phyloP scores from a whole-genome alignment of 2,113 vertebrate genomes.

The Etheostoma cragini region DNA sequence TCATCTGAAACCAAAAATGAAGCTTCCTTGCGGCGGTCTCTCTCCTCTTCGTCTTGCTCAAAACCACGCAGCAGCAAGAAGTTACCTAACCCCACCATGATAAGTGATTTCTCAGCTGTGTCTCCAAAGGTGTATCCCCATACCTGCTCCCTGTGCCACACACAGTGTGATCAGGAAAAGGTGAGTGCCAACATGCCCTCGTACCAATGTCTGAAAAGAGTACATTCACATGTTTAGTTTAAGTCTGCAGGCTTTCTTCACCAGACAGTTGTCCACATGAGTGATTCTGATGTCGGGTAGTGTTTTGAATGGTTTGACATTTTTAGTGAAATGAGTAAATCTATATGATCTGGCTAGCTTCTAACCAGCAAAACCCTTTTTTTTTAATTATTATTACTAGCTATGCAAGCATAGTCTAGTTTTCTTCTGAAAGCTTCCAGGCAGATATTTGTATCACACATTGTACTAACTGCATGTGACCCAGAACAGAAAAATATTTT shows the following conservation, averaged over 20 bases:
- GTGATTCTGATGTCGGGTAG: background rate
- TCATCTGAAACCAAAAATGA: conserved; percentile 60
- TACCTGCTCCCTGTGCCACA: conserved; percentile 95
- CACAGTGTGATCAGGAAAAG: conserved; percentile 94
- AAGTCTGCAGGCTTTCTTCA: conserved; percentile 7
- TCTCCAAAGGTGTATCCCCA: conserved; percentile 94
- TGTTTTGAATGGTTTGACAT: background rate
- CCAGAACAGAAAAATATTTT: too few species aligned
- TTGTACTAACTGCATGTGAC: background rate
- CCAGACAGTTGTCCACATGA: conserved; percentile 15
- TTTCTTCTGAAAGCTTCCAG: background rate
- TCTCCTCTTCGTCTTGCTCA: conserved; percentile 59
- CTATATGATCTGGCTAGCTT: background rate
- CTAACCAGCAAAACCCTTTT: background rate
- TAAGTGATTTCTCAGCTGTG: conserved; percentile 93
- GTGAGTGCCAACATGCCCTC: conserved; percentile 85
- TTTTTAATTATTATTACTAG: too few species aligned
- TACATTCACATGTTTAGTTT: conserved; percentile 6
- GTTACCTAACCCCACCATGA: conserved; percentile 91
- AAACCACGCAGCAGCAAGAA: conserved; percentile 81
- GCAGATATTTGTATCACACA: background rate
- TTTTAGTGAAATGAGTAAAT: background rate
- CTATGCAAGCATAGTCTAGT: background rate
- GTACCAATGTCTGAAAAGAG: conserved; percentile 33
- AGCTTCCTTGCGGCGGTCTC: conserved; percentile 55